Percentiles rank a stretch among this genome's conserved stretches.
These are phyloP conservation scores for Mohoua ochrocephala DNA, from an alignment of 2,113 vertebrate genomes.

Conservation along the genomic window DNA sequence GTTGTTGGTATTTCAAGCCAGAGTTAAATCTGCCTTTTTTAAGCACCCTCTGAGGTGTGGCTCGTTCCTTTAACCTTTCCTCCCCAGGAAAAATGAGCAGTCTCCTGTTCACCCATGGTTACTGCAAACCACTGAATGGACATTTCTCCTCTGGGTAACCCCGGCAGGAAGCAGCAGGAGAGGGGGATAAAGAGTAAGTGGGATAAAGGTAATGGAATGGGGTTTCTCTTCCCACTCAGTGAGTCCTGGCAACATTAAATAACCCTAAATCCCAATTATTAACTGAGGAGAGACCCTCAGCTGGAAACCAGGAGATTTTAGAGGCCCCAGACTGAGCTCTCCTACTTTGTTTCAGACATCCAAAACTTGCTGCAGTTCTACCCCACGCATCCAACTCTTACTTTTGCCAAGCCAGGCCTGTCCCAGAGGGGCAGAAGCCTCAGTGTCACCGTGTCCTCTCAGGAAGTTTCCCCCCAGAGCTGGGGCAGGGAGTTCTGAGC, in stretches of 20 bases:
- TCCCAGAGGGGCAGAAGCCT: not conserved
- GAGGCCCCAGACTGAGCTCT: too few species aligned
- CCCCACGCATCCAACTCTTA: too few species aligned
- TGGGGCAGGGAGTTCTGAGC: not conserved
- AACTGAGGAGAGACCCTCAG: not conserved
- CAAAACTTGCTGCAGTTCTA: not conserved
- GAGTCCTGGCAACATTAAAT: not conserved
- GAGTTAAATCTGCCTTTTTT: not conserved
- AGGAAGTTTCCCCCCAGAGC: not conserved
- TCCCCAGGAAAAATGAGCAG: not conserved
- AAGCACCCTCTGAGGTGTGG: not conserved
- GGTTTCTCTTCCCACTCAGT: not conserved
- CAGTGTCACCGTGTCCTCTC: not conserved
- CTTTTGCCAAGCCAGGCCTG: not conserved
- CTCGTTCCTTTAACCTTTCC: not conserved
- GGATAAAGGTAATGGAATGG: not conserved
- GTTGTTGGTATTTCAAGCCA: not conserved
- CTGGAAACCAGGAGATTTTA: not conserved
- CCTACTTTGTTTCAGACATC: too few species aligned
- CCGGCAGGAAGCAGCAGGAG: not conserved
- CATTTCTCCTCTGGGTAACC: not conserved
- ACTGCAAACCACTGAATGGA: not conserved
- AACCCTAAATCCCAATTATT: not conserved
- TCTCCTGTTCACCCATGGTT: not conserved
- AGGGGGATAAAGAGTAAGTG: not conserved